Evolutionary conservation across 2,888 invertebrate species (phyloP).

Genomic region (Conomelus anceps): DNA sequence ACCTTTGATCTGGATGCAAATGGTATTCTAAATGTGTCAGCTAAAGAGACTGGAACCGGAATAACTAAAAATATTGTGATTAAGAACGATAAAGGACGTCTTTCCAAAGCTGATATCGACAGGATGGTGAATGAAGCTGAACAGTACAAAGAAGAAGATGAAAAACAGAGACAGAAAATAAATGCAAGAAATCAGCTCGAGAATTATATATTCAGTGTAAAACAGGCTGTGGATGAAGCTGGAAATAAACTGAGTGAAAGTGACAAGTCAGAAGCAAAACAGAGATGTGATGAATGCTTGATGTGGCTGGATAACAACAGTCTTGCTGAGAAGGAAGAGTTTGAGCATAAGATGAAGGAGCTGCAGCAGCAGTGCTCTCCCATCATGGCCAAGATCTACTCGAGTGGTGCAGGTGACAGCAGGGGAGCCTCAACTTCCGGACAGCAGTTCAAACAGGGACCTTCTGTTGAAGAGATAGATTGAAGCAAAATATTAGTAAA

Average conservation of each 20-base stretch:
- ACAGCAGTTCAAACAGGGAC: constrained; percentile 36
- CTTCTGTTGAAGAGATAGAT: constrained; percentile 53
- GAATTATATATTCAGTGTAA: constrained; percentile 40
- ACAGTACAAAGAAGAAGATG: constrained; percentile 41
- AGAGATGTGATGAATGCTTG: constrained; percentile 40
- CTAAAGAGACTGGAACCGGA: constrained; percentile 43
- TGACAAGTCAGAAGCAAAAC: constrained; percentile 40
- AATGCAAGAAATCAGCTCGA: too few species aligned
- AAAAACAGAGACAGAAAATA: too few species aligned
- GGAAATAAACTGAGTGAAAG: too few species aligned
- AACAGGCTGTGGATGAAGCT: constrained; percentile 40
- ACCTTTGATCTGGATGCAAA: constrained; percentile 69
- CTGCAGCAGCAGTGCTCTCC: constrained; percentile 40
- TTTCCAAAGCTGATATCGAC: too few species aligned
- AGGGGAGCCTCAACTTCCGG: constrained; percentile 23
- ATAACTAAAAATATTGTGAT: constrained; percentile 44
- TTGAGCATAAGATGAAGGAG: constrained; percentile 42
- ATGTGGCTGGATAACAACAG: constrained; percentile 47
- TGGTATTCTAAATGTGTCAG: constrained; percentile 48
- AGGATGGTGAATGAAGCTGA: too few species aligned
- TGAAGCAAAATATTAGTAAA: too few species aligned
- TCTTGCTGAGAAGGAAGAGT: constrained; percentile 45
- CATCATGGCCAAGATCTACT: too few species aligned
- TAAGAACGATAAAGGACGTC: too few species aligned
- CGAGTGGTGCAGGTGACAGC: constrained; percentile 20